Base-by-base conservation (phyloP, 2,888 invertebrate genomes). In the Scelioninae gen. 1 region DNA sequence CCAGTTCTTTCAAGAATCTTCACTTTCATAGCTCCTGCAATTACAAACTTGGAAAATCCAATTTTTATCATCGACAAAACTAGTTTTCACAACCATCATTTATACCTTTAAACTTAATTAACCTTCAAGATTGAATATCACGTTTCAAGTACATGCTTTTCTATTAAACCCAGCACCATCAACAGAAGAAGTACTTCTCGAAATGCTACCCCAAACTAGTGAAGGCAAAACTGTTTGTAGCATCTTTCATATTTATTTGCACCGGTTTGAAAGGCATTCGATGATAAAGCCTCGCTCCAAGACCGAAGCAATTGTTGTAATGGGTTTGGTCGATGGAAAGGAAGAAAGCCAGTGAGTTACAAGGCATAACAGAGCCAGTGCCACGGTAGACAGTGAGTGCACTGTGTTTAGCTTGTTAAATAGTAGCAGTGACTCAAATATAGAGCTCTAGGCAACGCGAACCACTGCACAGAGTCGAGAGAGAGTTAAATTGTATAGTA, bases 401-500 rank as follows among this genome's bases (percentile, higher is more conserved):
- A 55, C 83, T 60, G 75, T 84, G 84, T 87, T 87, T 85, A 84
- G 86, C 83, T 86, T 81, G 87, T 86, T 86, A 85, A 86, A 87
- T 86, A 86, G 82, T 79, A 65, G 80, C 83, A 60, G 74, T 43
- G 84, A 85, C 80, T 87, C 77, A 82, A 86, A 85, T 69, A 84
- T 76, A 84, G 85, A 80, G 40, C 83, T 76, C 31, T 23, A 47
- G 71, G 82, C 69, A 51, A 84, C 62, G 45, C 76, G 69, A 82
- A 79, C 72, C 60, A 74, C 77, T 60, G 71, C n/a, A 51, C 79
- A 83, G 71, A 83, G 77, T 76, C 47, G 38, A 60, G 40, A 51
- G 29, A 62, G 84, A 85, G 83, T 87, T 88, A 85, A 88, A 90
- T 88, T 88, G 87, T 87, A 87, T 85, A 86, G 88, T 88, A 87